Evolutionary conservation across 2,113 vertebrate species (phyloP), one percentile per base, ranked within the genome.

Genomic region (Channa maculata): DNA sequence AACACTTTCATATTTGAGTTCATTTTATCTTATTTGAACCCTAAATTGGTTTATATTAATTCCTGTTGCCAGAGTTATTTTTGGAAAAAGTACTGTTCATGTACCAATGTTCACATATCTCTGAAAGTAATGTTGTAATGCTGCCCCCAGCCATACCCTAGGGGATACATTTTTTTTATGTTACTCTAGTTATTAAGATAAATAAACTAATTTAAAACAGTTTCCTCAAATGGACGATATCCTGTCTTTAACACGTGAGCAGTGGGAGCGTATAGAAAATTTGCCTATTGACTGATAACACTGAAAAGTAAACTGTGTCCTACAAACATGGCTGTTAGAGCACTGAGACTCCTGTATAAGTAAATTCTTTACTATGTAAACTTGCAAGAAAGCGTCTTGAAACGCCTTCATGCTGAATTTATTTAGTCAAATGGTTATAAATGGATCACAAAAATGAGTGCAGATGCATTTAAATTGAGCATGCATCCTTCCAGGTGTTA

Each of bases 171-270:
- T 37, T 58, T 67, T 84, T 88, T 52, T 78, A 60, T 77, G 37
- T 79, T 78, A 67, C 78, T 61, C 43, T 49, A 66, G 84, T 24
- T 91, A 87, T 57, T 84, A 75, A 79, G 61, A 75, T 71, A 71
- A 94, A 93, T 94, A 93, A 93, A 93, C 77, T 83, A 53, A 80
- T 81, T 91, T 90, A 88, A 91, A 78, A 62, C 15, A 36, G 7
- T 49, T 38, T 76, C 10, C 12, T 59, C 10, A 69, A 12, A 37
- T 61, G n/a, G 34, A 52, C 52, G 9, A 8, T 4, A 6, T 51
- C 8, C 2, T 6, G 24, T 49, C 11, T 51, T 70, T 11, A 11
- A n/a, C 24, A 24, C 24, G 24, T 24, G 14, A 8, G 15, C 3
- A 10, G n/a, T 10, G 37, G 10, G n/a, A 59, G n/a, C 2, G 34